Base-by-base conservation (phyloP, 2,888 invertebrate genomes). In the Incurvaria masculella region DNA sequence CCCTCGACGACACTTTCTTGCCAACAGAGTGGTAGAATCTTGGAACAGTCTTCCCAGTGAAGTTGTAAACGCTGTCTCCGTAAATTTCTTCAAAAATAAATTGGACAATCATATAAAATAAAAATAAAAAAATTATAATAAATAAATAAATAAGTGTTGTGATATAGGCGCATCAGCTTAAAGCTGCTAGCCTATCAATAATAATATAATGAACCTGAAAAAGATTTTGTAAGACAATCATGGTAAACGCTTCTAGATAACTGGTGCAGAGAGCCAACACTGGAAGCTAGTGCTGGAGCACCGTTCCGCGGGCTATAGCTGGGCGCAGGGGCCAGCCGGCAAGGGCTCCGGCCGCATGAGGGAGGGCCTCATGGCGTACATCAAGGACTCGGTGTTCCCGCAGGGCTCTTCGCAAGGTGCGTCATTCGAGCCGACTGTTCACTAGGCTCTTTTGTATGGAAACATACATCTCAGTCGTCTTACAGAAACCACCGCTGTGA, bases 281-380 rank as follows among this genome's bases (percentile, higher is more conserved):
- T 94, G 91, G 87, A 87, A 90, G 56, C 69, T 94, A 49, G 69
- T 93, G 23, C 69, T 94, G 47, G 94, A 94, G 64, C 88, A 91
- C 61, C 84, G 87, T 55, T 83, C 86, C 2, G 84, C 81, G 54
- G 85, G 85, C 46, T 91, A 89, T 62, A 83, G 85, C 45, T 91
- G 89, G 83, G 84, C 79, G 4, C 67, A 69, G 49, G 76, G 75
- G 56, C 68, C 3, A 8, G 8, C 62, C 17, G n/a, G n/a, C n/a
- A n/a, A 57, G 68, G 51, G 62, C 64, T 14, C 49, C 52, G 39
- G 72, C 73, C 51, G 66, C 60, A 78, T 72, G 47, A 69, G 63
- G 49, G 79, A 79, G 52, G 63, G 73, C n/a, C 76, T 79, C 48
- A 74, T 79, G 68, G 74, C 75, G 3, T 76, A 75, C 47, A 73